A percentile compares a stretch with the other conserved stretches of the same genome.
These are phyloP conservation scores for Nezara viridula DNA, from an alignment of 2,888 invertebrate species.

Conservation along the genomic window DNA sequence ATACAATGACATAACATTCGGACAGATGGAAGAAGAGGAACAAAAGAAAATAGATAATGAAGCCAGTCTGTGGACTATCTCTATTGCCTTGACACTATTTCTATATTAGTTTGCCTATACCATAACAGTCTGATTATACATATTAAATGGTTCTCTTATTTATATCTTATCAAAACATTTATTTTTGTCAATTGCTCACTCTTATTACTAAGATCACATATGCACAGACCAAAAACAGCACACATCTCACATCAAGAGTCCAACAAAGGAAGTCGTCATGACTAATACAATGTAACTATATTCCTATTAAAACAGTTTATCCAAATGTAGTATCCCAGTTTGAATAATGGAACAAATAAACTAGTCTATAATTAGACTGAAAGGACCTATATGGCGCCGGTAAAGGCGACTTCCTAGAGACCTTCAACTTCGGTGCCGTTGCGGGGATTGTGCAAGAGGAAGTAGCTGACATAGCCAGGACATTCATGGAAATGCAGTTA, in stretches of 20 bases:
- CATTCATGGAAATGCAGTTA: conserved; percentile 12
- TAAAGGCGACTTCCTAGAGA: neutral
- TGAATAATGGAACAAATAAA: neutral
- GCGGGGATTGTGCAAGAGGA: conserved; percentile 22
- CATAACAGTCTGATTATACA: neutral
- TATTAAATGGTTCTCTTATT: neutral
- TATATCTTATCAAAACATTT: neutral
- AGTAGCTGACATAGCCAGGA: neutral
- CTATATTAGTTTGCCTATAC: neutral
- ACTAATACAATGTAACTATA: too few relatives aligned
- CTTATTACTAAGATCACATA: neutral
- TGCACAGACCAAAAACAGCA: too few relatives aligned
- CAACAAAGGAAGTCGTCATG: too few relatives aligned
- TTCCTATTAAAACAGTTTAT: too few relatives aligned
- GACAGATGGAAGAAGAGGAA: neutral
- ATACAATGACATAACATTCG: too few relatives aligned
- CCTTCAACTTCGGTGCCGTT: neutral
- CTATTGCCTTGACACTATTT: neutral
- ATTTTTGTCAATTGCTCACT: neutral
- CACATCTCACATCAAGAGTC: too few relatives aligned
- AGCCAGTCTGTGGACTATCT: neutral
- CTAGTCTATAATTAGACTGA: neutral
- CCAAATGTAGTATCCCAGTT: neutral
- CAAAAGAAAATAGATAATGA: neutral
- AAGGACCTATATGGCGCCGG: neutral